These are phyloP conservation scores for Pipistrellus kuhlii DNA, from an alignment of 2,797 vertebrate species.

Conservation along the genomic window DNA sequence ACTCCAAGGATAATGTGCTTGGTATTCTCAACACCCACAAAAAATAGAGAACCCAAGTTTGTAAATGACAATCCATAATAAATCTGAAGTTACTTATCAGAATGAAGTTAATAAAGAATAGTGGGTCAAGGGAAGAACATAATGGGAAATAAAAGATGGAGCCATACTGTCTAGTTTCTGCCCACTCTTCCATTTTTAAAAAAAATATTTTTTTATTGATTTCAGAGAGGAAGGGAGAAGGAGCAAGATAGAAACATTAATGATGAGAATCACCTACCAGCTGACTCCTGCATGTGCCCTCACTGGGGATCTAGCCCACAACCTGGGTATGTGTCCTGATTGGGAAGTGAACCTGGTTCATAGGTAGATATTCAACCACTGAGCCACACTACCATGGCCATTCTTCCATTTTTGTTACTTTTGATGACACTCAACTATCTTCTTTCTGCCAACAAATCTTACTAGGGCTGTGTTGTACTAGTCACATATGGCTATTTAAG, in stretches of 20 bases:
- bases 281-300: no score
- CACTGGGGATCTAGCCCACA: no score
- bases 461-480: neutral
- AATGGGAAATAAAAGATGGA: neutral
- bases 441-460: conserved; percentile 30
- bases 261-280: no score
- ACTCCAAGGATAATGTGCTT: neutral
- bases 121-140: neutral
- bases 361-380: no score
- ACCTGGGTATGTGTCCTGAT: no score
- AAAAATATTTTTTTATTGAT: no score
- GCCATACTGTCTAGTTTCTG: neutral
- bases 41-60: conserved; percentile 24
- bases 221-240: no score
- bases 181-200: neutral
- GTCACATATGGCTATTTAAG: neutral
- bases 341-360: no score
- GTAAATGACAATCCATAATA: neutral
- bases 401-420: conserved; percentile 35
- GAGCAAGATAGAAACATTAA: no score
- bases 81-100: conserved; percentile 37
- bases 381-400: neutral
- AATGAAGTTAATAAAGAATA: neutral
- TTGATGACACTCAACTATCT: conserved; percentile 4
- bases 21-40: neutral